Evolutionary conservation across 2,113 vertebrate species (phyloP).

Genomic region (Meleagris gallopavo): DNA sequence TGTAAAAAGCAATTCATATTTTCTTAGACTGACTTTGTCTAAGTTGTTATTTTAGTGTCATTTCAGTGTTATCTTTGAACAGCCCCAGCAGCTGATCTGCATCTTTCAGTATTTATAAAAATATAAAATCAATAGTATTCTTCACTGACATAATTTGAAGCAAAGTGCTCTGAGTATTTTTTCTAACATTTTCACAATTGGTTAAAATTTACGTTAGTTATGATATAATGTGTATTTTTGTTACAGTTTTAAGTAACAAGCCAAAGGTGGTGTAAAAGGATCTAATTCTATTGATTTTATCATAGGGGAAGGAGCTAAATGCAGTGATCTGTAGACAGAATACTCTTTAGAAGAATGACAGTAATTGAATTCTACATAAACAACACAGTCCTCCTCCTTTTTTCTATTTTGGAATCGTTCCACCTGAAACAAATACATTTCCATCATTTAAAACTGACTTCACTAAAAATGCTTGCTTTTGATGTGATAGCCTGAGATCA

Average conservation of each 20-base stretch:
- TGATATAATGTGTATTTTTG: background rate
- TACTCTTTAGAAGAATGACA: background rate
- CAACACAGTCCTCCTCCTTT: background rate
- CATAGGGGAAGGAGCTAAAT: background rate
- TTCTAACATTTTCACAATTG: background rate
- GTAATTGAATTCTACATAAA: background rate
- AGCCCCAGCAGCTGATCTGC: background rate
- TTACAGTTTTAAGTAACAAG: background rate
- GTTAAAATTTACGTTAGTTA: background rate
- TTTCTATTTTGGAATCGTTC: constrained; percentile 2
- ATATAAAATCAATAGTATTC: background rate
- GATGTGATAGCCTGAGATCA: constrained; percentile 5
- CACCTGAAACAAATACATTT: background rate
- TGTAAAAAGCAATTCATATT: background rate
- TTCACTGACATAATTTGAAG: background rate
- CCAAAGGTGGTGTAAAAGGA: background rate
- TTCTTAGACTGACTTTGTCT: background rate
- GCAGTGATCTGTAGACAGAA: background rate
- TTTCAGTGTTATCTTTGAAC: background rate
- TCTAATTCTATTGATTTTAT: background rate
- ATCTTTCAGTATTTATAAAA: background rate
- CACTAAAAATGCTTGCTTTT: constrained; percentile 6
- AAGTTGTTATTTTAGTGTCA: background rate
- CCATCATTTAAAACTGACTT: background rate
- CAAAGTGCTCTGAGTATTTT: background rate